Conservation (phyloP, 1,140 invertebrate genomes). For the Aphaenogaster ashmeadi region DNA sequence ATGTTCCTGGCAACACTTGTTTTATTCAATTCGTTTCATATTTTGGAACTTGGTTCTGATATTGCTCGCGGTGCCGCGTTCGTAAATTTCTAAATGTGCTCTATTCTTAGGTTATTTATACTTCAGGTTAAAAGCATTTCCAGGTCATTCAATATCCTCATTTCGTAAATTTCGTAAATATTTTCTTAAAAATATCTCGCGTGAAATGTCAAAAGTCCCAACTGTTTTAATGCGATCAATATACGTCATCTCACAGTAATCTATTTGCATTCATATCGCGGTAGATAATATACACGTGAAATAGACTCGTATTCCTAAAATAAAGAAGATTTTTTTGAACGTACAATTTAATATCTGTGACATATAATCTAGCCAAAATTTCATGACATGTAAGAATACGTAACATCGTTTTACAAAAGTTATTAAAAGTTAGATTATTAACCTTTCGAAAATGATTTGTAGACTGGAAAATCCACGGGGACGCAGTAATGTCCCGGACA, state of each 20-base stretch:
- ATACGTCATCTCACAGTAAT: slow-evolving; percentile 6
- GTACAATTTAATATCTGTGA: neutral
- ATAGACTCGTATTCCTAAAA: neutral
- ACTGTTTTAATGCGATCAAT: slow-evolving; percentile 11
- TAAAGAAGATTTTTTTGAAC: neutral
- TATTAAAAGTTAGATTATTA: slow-evolving; percentile 28
- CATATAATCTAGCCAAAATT: neutral
- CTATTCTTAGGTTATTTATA: neutral
- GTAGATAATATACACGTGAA: slow-evolving; percentile 8
- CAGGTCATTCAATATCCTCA: neutral
- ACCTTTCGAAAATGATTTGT: slow-evolving; percentile 21
- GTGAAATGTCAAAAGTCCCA: neutral
- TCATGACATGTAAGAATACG: neutral
- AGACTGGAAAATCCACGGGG: slow-evolving; percentile 29
- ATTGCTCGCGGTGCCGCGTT: neutral
- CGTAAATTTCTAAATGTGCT: neutral
- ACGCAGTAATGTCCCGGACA: neutral
- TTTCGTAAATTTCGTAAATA: neutral
- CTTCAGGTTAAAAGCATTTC: neutral
- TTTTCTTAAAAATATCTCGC: slow-evolving; percentile 8
- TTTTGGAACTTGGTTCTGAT: neutral
- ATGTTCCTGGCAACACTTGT: slow-evolving; percentile 44
- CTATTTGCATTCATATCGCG: neutral
- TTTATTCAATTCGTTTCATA: slow-evolving; percentile 59
- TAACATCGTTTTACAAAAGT: neutral